Conservation (phyloP, 2,113 vertebrate genomes). For the Aythya baeri region DNA sequence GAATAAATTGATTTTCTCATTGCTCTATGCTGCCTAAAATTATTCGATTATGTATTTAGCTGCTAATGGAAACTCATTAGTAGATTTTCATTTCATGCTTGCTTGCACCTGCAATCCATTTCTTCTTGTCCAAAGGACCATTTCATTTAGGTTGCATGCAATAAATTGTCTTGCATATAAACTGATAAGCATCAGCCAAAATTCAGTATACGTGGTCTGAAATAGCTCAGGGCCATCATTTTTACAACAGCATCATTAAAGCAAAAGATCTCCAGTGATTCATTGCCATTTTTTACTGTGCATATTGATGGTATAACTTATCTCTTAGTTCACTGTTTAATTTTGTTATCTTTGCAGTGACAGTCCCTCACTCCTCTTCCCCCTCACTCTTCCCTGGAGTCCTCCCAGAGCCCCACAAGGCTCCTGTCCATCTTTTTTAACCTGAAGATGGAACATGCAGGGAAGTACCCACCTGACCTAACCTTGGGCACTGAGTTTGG, state of each 20-base stretch:
- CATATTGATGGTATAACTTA: not conserved
- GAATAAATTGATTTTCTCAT: constrained; percentile 72
- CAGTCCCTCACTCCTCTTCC: not conserved
- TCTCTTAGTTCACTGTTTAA: not conserved
- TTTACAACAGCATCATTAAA: not conserved
- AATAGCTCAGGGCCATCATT: not conserved
- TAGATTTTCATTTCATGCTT: constrained; percentile 76
- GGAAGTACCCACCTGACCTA: too few relatives aligned
- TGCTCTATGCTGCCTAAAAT: constrained; percentile 43
- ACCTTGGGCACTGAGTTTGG: fast-evolving
- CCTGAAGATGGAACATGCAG: too few relatives aligned
- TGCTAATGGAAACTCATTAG: constrained; percentile 76
- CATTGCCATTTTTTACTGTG: not conserved
- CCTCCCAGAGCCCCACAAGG: not conserved
- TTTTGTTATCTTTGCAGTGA: not conserved
- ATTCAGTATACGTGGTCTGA: not conserved
- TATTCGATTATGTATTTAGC: constrained; percentile 76
- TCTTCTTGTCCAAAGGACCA: constrained; percentile 30
- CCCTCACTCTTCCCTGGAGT: not conserved
- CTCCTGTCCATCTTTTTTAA: not conserved
- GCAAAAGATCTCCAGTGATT: not conserved
- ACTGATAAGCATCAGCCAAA: constrained; percentile 21
- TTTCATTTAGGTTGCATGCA: constrained; percentile 36
- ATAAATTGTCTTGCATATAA: not conserved
- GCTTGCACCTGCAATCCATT: constrained; percentile 70